phyloP scores from a whole-genome alignment of 1,140 invertebrate genomes.

The Brachionus rubens region DNA sequence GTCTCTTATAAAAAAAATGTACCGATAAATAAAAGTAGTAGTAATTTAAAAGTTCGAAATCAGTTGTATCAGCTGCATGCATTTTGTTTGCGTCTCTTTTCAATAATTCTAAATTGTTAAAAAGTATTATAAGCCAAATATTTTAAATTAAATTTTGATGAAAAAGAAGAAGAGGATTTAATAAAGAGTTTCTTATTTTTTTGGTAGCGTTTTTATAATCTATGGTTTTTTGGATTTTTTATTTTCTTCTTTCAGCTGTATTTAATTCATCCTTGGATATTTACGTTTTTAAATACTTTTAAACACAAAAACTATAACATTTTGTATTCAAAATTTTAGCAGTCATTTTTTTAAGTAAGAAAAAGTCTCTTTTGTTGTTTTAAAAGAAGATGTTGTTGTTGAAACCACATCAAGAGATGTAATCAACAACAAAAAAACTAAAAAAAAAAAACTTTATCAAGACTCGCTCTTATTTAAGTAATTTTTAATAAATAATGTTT shows the following conservation, averaged over 20 bases:
- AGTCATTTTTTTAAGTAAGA: no score
- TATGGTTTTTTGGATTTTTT: no score
- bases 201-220: no score
- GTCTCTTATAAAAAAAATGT: neutral
- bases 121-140: neutral
- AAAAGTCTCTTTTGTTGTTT: no score
- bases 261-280: conserved; percentile 15
- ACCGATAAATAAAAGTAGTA: conserved; percentile 20
- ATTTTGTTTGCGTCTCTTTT: no score
- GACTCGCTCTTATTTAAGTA: conserved; percentile 11
- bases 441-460: conserved; percentile 18
- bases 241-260: no score
- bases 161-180: neutral
- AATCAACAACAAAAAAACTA: no score
- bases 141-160: neutral
- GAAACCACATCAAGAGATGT: no score
- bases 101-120: no score
- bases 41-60: neutral
- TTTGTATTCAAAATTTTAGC: conserved; percentile 7
- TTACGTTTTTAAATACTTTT: conserved; percentile 30
- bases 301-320: conserved; percentile 2
- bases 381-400: no score
- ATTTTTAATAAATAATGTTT: no score
- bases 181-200: neutral
- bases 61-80: neutral